Evolutionary conservation across 2,888 invertebrate species (phyloP).

Genomic region (Matsumyia berberina): DNA sequence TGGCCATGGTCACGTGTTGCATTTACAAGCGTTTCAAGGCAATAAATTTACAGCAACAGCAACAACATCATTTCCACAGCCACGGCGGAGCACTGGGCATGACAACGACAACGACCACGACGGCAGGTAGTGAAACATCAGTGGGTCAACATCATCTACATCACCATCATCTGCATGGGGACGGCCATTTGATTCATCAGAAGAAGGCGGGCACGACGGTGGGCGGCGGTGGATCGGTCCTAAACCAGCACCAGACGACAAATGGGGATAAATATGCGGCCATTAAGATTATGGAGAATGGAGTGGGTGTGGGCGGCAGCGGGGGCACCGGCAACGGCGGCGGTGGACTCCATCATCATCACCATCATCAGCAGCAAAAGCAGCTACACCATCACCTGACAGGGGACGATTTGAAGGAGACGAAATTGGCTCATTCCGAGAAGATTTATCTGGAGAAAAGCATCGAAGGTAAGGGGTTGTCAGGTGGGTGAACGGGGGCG

Average conservation of each 20-base stretch:
- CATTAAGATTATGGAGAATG: conserved; percentile 77
- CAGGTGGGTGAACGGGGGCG: not conserved
- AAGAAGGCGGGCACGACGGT: conserved; percentile 64
- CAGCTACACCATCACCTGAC: conserved; percentile 63
- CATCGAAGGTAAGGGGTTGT: conserved; percentile 77
- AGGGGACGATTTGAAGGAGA: conserved; percentile 74
- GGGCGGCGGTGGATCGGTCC: conserved; percentile 50
- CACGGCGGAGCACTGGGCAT: conserved; percentile 66
- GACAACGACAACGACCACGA: conserved; percentile 65
- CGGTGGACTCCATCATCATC: conserved; percentile 64
- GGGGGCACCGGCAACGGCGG: conserved; percentile 35
- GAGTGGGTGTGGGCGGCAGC: conserved; percentile 70
- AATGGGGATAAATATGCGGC: conserved; percentile 74
- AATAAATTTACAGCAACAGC: conserved; percentile 78
- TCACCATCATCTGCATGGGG: conserved; percentile 67
- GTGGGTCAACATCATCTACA: conserved; percentile 69
- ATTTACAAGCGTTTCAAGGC: conserved; percentile 81
- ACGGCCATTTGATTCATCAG: conserved; percentile 68
- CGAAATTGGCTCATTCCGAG: conserved; percentile 78
- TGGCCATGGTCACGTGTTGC: conserved; percentile 81
- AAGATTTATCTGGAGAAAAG: conserved; percentile 79
- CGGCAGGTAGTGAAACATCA: conserved; percentile 67
- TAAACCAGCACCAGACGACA: conserved; percentile 62
- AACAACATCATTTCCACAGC: conserved; percentile 79
- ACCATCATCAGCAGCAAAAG: conserved; percentile 62